A percentile compares a stretch with the other conserved stretches of the same genome.
Conservation (phyloP, 2,113 vertebrate genomes). For the Hemichromis elongatus region DNA sequence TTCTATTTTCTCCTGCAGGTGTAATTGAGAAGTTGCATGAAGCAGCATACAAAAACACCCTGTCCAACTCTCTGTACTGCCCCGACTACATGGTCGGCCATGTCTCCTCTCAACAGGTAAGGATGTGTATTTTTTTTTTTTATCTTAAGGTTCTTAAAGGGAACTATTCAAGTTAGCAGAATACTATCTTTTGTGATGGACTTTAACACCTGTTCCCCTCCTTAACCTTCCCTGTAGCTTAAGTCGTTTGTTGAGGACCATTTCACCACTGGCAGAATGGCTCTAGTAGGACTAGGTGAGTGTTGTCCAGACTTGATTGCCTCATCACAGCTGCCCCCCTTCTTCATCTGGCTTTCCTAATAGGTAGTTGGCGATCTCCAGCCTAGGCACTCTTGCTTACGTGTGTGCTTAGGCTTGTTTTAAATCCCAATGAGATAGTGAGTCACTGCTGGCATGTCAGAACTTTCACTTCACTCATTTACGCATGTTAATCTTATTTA, state of each 20-base stretch:
- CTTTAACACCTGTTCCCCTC: not conserved
- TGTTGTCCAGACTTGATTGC: not conserved
- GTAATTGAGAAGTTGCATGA: conserved; percentile 86
- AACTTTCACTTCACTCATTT: not conserved
- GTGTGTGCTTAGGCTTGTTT: not conserved
- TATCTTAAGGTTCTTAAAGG: not conserved
- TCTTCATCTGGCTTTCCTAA: not conserved
- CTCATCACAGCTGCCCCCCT: not conserved
- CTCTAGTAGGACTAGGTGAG: conserved; percentile 77
- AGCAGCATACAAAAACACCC: conserved; percentile 67
- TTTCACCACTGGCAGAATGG: conserved; percentile 88
- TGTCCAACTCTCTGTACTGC: conserved; percentile 90
- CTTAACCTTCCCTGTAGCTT: conserved; percentile 72
- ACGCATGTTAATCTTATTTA: not conserved
- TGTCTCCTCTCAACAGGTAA: conserved; percentile 82
- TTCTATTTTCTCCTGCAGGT: conserved; percentile 58
- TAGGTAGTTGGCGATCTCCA: not conserved
- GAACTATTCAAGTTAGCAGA: not conserved
- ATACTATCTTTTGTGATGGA: not conserved
- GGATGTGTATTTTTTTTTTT: not conserved
- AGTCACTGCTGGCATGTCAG: not conserved
- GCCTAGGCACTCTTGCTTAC: not conserved
- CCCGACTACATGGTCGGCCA: conserved; percentile 83
- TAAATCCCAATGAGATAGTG: not conserved
- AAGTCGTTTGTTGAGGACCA: conserved; percentile 83